phyloP scores from a whole-genome alignment of 1,140 invertebrate genomes.

The Sycobia sp. region DNA sequence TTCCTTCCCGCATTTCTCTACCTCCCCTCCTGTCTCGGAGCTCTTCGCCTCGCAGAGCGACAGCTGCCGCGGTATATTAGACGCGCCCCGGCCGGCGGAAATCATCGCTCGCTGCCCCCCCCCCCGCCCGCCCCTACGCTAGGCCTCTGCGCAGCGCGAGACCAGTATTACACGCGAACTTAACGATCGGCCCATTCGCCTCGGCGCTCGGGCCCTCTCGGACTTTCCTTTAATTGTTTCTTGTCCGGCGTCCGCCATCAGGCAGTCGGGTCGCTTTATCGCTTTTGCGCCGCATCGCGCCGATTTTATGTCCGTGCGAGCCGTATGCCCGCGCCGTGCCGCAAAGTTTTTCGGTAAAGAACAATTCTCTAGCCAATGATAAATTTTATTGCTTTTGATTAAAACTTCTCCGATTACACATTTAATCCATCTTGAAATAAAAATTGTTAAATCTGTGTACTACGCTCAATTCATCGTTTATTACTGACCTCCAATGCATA shows the following conservation, averaged over 20 bases:
- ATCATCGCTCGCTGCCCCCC: too few species aligned
- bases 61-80: conserved; percentile 47
- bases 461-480: too few species aligned
- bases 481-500: too few species aligned
- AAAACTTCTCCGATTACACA: too few species aligned
- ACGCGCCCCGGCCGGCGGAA: background rate
- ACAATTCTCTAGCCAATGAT: too few species aligned
- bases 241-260: background rate
- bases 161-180: conserved; percentile 15
- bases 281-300: background rate
- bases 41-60: conserved; percentile 19
- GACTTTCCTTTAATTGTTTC: background rate
- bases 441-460: too few species aligned
- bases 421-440: too few species aligned
- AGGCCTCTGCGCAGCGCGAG: background rate
- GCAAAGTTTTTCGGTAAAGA: background rate
- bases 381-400: too few species aligned
- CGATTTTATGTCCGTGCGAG: too few species aligned
- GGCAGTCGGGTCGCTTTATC: too few species aligned
- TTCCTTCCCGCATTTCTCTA: background rate
- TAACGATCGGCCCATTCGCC: conserved; percentile 35
- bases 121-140: too few species aligned
- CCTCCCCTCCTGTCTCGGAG: conserved; percentile 3
- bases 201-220: conserved; percentile 19
- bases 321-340: background rate